Percentiles rank a stretch among this genome's conserved stretches.
Conservation (phyloP, 2,113 vertebrate genomes). For the Stomatorhinus ivindoensis region DNA sequence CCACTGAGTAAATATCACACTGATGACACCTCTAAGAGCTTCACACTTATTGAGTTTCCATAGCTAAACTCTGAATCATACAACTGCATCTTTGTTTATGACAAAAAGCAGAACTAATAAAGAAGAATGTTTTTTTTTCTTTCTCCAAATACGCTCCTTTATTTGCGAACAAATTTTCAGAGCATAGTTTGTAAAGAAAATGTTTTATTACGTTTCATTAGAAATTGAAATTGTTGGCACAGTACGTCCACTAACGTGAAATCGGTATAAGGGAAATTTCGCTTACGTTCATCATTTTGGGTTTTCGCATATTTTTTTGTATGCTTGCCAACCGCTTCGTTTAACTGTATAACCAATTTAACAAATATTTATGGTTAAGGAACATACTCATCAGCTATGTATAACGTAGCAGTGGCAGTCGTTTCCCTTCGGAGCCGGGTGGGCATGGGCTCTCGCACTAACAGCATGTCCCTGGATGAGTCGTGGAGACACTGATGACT, state of each 20-base stretch:
- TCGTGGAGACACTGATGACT: slow-evolving; percentile 19
- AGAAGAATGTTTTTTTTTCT: background rate
- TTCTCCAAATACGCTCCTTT: background rate
- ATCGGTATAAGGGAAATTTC: background rate
- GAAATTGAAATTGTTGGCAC: background rate
- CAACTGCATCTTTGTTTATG: background rate
- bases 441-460: slow-evolving; percentile 23
- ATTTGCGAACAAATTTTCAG: background rate
- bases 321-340: background rate
- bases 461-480: slow-evolving; percentile 27
- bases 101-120: background rate
- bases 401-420: slow-evolving; percentile 10
- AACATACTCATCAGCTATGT: background rate
- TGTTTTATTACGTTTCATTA: background rate
- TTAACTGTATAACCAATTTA: background rate
- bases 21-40: background rate
- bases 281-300: background rate
- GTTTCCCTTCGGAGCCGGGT: background rate
- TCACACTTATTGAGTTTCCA: background rate
- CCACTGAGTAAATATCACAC: background rate
- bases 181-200: background rate
- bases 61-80: background rate
- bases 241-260: background rate
- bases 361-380: background rate
- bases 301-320: background rate